phyloP scores from a whole-genome alignment of 2,888 invertebrate species.

The Hypolimnas misippus region DNA sequence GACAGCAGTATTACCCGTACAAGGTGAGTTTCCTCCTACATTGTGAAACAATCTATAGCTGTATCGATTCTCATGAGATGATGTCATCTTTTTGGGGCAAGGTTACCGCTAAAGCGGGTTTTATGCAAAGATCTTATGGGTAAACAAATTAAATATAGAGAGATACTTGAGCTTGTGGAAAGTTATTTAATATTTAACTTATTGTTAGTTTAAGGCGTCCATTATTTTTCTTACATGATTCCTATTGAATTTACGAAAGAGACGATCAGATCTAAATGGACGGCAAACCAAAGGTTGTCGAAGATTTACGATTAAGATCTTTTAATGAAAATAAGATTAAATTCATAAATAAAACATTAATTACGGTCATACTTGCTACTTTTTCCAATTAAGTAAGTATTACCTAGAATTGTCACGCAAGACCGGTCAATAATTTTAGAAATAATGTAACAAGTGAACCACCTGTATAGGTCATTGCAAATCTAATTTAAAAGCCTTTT shows the following conservation, averaged over 20 bases:
- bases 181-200: neutral
- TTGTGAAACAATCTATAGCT: slow-evolving; percentile 44
- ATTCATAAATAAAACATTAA: too few species aligned
- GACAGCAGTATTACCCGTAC: slow-evolving; percentile 93
- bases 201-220: neutral
- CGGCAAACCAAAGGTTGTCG: too few species aligned
- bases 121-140: slow-evolving; percentile 38
- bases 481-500: too few species aligned
- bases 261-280: too few species aligned
- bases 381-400: too few species aligned
- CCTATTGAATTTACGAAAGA: neutral
- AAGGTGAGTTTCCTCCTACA: slow-evolving; percentile 86
- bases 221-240: slow-evolving; percentile 16
- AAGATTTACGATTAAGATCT: too few species aligned
- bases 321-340: too few species aligned
- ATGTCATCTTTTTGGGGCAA: slow-evolving; percentile 73
- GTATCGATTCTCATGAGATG: slow-evolving; percentile 71
- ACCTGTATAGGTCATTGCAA: too few species aligned
- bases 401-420: too few species aligned
- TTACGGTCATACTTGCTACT: too few species aligned
- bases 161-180: neutral
- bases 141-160: slow-evolving; percentile 24
- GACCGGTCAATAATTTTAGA: too few species aligned
- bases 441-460: too few species aligned
- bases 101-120: slow-evolving; percentile 48